Conservation (phyloP, 2,113 vertebrate species). For the Grantiella picta region DNA sequence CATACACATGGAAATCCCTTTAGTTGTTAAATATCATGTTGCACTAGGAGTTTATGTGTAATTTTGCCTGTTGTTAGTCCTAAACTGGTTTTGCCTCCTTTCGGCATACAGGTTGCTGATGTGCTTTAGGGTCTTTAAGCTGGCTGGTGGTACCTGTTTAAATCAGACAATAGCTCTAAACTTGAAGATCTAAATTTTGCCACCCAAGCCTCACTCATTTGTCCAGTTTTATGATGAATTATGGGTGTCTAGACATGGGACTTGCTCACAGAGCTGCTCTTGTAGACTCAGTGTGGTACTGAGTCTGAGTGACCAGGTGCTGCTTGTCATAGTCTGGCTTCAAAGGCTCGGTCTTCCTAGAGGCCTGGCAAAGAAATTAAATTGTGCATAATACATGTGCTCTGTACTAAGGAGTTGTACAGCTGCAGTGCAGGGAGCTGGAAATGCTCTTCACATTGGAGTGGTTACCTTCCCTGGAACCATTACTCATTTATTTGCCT, state of each 20-base stretch:
- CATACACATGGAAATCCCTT: background rate
- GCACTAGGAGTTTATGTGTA: background rate
- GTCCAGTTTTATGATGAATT: background rate
- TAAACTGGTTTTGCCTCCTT: background rate
- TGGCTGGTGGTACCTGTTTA: background rate
- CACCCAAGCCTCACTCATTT: background rate
- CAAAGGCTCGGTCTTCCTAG: background rate
- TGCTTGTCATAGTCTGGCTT: background rate
- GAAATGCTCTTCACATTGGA: background rate
- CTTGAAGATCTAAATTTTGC: background rate
- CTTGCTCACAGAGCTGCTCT: background rate
- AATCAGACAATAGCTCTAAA: background rate
- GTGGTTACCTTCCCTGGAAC: background rate
- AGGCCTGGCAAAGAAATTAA: background rate
- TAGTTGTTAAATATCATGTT: background rate
- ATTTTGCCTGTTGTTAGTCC: background rate
- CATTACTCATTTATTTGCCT: slow-evolving; percentile 24
- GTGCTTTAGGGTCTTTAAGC: background rate
- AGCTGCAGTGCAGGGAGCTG: background rate
- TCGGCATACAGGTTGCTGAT: background rate
- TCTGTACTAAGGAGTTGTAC: background rate
- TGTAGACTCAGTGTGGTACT: background rate
- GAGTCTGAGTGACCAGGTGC: background rate
- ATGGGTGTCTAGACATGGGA: background rate
- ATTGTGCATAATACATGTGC: background rate